Base-by-base conservation (phyloP, 2,888 invertebrate genomes). In the Trypoxylon attenuatum region DNA sequence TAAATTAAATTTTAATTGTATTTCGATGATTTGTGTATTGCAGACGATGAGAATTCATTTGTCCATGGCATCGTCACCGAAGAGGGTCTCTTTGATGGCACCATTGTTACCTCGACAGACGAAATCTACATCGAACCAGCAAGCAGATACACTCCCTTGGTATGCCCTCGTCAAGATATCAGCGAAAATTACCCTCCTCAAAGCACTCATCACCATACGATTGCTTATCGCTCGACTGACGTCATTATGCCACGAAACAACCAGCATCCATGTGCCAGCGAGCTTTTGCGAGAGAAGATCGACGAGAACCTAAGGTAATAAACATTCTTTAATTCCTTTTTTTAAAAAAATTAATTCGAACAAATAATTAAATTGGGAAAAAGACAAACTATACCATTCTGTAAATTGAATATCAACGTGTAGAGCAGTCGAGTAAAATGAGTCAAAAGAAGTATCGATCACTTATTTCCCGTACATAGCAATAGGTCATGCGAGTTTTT, bases 11-110 rank as follows among this genome's bases (percentile, higher is more conserved):
- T n/a, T n/a, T n/a, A n/a, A n/a, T n/a, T n/a, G n/a, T n/a, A n/a
- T n/a, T n/a, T n/a, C n/a, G n/a, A n/a, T n/a, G n/a, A n/a, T n/a
- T n/a, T n/a, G n/a, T n/a, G n/a, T n/a, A n/a, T 90, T 91, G 50
- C 90, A 95, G 95, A 92, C 89, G 95, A 95, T 79, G 94, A 94
- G 71, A 89, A 90, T 45, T 92, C 96, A 13, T 89, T 90, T 71
- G 94, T 96, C 47, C 93, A 94, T 81, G 96, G 96, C 43, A 89
- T 96, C 76, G 90, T 97, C 77, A 95, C 96, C 63, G 89, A 90
- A 59, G 93, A 95, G 61, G 96, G 96, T 58, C 90, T 95, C 58
- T 94, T 97, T 87, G 96, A 97, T 85, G 96, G 96, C 47, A 94
- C 94, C 50, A 93, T 97, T 83, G 90, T 91, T 87, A 93, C 94